phyloP scores from a whole-genome alignment of 1,140 invertebrate genomes.

The Frieseomelitta varia region DNA sequence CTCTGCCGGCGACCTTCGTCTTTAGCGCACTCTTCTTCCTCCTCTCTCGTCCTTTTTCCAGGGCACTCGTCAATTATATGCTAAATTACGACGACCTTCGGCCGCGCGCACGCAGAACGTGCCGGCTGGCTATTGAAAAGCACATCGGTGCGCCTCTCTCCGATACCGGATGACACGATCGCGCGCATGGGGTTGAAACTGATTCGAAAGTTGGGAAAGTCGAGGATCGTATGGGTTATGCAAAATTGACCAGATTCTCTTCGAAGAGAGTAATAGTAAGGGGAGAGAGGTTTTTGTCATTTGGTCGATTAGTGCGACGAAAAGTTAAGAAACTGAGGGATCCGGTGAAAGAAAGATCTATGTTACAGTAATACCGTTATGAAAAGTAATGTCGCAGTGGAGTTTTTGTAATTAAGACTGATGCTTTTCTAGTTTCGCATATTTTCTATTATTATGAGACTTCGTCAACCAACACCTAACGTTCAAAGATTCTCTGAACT shows the following conservation, averaged over 20 bases:
- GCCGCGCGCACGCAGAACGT: slow-evolving; percentile 38
- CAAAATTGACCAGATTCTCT: background rate
- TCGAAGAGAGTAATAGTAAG: background rate
- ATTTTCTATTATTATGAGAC: too few species aligned
- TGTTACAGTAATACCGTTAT: too few species aligned
- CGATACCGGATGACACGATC: background rate
- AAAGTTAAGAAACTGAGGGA: too few species aligned
- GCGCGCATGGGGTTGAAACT: background rate
- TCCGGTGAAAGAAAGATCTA: too few species aligned
- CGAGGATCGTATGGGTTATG: background rate
- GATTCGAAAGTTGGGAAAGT: background rate
- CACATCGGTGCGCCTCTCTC: background rate
- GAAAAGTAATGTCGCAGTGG: background rate
- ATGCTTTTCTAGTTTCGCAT: too few species aligned
- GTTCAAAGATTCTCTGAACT: too few species aligned
- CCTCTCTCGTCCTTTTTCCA: slow-evolving; percentile 49
- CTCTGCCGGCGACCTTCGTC: slow-evolving; percentile 46
- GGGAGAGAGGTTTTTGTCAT: background rate
- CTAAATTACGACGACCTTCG: slow-evolving; percentile 71
- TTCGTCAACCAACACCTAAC: too few species aligned
- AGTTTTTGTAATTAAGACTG: too few species aligned
- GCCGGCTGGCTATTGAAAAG: slow-evolving; percentile 26
- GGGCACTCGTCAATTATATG: slow-evolving; percentile 68
- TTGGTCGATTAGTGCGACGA: background rate
- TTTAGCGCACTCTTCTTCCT: slow-evolving; percentile 21